These are phyloP conservation scores for Aplodontia rufa DNA, from an alignment of 2,113 vertebrate genomes.

Conservation along the genomic window DNA sequence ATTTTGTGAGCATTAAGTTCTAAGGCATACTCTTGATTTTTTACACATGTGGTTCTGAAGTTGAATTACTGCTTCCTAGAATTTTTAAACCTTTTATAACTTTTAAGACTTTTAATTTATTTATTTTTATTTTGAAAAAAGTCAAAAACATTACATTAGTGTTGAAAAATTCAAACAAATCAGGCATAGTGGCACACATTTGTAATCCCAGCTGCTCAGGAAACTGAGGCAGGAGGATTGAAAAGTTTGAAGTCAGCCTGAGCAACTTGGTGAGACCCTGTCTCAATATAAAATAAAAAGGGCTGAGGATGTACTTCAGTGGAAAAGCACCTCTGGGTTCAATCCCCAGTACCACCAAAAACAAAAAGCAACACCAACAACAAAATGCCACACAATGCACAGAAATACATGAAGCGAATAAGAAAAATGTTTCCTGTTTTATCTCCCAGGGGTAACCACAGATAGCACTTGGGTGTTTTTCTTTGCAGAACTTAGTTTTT, in stretches of 20 bases:
- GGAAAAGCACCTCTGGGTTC: too few relatives aligned
- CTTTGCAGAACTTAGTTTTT: not conserved
- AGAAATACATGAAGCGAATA: slow-evolving; percentile 3
- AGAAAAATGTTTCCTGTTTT: not conserved
- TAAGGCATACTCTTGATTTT: not conserved
- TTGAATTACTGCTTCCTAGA: not conserved
- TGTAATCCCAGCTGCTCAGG: too few relatives aligned
- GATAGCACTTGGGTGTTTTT: not conserved
- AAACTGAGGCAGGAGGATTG: too few relatives aligned
- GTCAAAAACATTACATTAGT: not conserved
- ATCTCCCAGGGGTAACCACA: not conserved
- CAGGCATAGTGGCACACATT: too few relatives aligned
- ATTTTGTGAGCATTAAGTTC: not conserved
- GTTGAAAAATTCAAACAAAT: slow-evolving; percentile 9
- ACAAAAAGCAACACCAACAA: too few relatives aligned
- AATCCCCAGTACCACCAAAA: too few relatives aligned
- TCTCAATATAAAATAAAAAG: too few relatives aligned
- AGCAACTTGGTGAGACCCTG: too few relatives aligned
- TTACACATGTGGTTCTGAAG: not conserved
- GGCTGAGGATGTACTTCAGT: too few relatives aligned
- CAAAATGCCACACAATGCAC: not conserved
- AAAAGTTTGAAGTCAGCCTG: too few relatives aligned
- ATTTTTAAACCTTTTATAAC: not conserved
- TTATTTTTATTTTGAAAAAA: slow-evolving; percentile 19
- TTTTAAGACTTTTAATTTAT: slow-evolving; percentile 24